Evolutionary conservation across 2,888 invertebrate species (phyloP).

Genomic region (Endomychus coccineus): DNA sequence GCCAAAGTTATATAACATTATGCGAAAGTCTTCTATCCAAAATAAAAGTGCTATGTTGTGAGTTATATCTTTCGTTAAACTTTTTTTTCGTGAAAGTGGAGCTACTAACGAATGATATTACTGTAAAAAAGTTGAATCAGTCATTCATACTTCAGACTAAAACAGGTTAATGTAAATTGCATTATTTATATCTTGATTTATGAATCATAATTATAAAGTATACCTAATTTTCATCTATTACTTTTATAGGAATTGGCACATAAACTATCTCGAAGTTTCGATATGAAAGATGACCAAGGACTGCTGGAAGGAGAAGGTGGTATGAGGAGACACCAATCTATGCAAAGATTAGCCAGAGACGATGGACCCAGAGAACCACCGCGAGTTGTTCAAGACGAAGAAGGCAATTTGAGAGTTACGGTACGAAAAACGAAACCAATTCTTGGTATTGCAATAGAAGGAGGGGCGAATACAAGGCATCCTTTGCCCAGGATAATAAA

Average conservation of each 20-base stretch:
- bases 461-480: constrained; percentile 93
- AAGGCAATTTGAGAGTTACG: constrained; percentile 80
- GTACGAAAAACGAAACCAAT: constrained; percentile 92
- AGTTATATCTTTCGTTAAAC: no score
- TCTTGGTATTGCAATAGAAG: constrained; percentile 94
- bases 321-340: constrained; percentile 67
- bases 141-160: no score
- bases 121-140: no score
- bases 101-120: no score
- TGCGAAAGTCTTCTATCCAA: no score
- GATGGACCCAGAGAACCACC: constrained; percentile 48
- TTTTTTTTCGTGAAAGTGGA: no score
- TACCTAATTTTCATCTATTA: no score
- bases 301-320: constrained; percentile 57
- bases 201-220: no score
- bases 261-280: constrained; percentile 79
- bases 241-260: constrained; percentile 70
- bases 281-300: constrained; percentile 79
- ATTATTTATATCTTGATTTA: no score
- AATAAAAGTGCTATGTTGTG: no score
- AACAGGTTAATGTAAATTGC: no score
- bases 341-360: constrained; percentile 64
- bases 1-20: no score
- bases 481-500: constrained; percentile 92
- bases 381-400: constrained; percentile 74